phyloP scores from a whole-genome alignment of 2,888 invertebrate species.

The Scaptomyza polygonia region DNA sequence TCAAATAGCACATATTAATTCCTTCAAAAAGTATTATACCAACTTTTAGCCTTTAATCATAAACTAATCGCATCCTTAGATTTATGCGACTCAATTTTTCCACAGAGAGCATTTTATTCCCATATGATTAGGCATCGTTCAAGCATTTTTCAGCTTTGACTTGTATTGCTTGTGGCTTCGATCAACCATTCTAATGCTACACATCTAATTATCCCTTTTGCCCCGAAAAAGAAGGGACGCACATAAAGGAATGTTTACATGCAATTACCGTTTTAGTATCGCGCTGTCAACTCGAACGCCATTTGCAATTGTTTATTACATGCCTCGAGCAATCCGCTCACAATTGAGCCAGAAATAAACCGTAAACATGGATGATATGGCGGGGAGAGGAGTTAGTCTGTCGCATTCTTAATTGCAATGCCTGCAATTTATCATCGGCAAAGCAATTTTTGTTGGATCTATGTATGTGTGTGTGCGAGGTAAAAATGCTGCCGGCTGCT shows the following conservation, averaged over 20 bases:
- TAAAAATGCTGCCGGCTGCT: slow-evolving; percentile 49
- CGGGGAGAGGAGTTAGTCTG: slow-evolving; percentile 19
- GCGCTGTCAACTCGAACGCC: slow-evolving; percentile 68
- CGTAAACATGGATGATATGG: slow-evolving; percentile 1
- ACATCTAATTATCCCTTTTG: slow-evolving; percentile 40
- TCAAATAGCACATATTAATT: too few species aligned
- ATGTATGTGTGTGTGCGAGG: slow-evolving; percentile 10
- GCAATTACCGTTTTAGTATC: slow-evolving; percentile 74
- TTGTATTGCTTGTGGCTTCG: slow-evolving; percentile 8
- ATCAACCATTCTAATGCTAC: slow-evolving; percentile 10
- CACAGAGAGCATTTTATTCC: background rate
- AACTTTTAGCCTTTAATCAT: too few species aligned
- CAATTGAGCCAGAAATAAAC: slow-evolving; percentile 6
- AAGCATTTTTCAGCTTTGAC: slow-evolving; percentile 1
- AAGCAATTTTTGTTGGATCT: slow-evolving; percentile 48
- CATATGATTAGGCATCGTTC: background rate
- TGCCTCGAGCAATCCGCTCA: slow-evolving; percentile 23
- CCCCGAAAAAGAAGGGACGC: slow-evolving; percentile 19
- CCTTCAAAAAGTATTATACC: too few species aligned
- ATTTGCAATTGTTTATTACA: slow-evolving; percentile 69
- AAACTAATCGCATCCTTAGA: background rate
- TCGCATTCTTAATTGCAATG: slow-evolving; percentile 67
- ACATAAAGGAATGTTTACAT: slow-evolving; percentile 68
- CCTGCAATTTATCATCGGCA: slow-evolving; percentile 70
- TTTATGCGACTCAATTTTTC: background rate